These are phyloP conservation scores for Parazoanthus atlanticus DNA, from an alignment of 92 coral and sea anemone genomes.

Conservation along the genomic window DNA sequence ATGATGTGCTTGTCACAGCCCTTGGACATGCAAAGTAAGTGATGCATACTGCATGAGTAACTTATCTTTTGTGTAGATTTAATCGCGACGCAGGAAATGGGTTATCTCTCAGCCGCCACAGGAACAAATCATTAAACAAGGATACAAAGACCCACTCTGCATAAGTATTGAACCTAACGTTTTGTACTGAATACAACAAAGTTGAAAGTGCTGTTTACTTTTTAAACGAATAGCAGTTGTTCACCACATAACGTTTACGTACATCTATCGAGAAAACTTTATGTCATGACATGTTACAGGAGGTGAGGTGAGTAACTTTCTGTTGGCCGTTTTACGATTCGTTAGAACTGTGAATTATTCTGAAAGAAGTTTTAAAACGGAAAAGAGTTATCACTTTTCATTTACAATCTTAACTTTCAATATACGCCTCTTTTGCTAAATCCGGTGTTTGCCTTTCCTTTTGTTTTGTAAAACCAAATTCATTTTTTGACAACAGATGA, in stretches of 20 bases:
- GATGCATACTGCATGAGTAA: not conserved
- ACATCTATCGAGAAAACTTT: not conserved
- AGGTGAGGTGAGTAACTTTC: not conserved
- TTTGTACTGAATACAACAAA: slow-evolving; percentile 2
- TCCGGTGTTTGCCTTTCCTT: not conserved
- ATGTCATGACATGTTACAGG: not conserved
- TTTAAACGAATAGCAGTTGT: not conserved
- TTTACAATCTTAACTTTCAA: not conserved
- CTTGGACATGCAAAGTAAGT: not conserved
- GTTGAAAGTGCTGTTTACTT: not conserved
- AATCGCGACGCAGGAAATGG: not conserved
- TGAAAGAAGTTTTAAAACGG: not conserved
- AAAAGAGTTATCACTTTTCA: not conserved
- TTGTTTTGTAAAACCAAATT: too few species aligned
- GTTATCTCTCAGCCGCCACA: not conserved
- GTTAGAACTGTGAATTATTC: not conserved
- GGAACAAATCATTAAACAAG: not conserved
- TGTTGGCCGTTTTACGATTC: not conserved
- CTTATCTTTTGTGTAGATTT: not conserved
- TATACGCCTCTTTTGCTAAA: not conserved
- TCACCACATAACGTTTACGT: not conserved
- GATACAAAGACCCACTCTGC: not conserved
- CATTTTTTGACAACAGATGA: not conserved
- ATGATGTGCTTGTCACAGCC: not conserved
- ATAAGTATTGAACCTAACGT: slow-evolving; percentile 6